Percentiles rank a stretch among this genome's conserved stretches.
Conservation (phyloP, 2,113 vertebrate genomes). For the Tringa solitaria region DNA sequence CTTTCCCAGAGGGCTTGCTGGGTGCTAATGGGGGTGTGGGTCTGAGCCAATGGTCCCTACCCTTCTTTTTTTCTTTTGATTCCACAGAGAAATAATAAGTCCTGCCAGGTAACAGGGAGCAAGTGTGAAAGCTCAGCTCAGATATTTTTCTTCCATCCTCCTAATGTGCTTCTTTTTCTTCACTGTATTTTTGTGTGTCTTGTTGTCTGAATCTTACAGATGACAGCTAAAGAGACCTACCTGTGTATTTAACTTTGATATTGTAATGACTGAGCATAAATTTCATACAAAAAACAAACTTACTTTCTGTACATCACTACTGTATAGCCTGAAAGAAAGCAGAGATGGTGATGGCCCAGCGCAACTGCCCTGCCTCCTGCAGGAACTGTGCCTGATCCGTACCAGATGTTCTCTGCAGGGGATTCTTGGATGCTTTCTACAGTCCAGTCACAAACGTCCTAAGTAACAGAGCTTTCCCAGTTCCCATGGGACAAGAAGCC, state of each 20-base stretch:
- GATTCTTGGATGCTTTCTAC: not conserved
- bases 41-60: not conserved
- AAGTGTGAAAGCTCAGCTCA: not conserved
- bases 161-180: not conserved
- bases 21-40: not conserved
- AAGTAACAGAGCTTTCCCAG: not conserved
- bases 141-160: not conserved
- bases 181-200: not conserved
- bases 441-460: not conserved
- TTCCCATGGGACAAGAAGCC: not conserved
- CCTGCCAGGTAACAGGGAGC: not conserved
- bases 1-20: not conserved
- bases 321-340: not conserved
- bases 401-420: slow-evolving; percentile 6
- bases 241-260: not conserved
- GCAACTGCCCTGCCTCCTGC: not conserved
- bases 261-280: not conserved
- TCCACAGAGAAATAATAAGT: not conserved
- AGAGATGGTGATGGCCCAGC: fast-evolving
- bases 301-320: not conserved
- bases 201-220: not conserved
- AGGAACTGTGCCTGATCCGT: not conserved
- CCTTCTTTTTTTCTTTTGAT: not conserved
- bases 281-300: not conserved
- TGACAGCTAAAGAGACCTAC: not conserved